Base-by-base conservation (phyloP, 2,113 vertebrate species). In the Pagrus major region DNA sequence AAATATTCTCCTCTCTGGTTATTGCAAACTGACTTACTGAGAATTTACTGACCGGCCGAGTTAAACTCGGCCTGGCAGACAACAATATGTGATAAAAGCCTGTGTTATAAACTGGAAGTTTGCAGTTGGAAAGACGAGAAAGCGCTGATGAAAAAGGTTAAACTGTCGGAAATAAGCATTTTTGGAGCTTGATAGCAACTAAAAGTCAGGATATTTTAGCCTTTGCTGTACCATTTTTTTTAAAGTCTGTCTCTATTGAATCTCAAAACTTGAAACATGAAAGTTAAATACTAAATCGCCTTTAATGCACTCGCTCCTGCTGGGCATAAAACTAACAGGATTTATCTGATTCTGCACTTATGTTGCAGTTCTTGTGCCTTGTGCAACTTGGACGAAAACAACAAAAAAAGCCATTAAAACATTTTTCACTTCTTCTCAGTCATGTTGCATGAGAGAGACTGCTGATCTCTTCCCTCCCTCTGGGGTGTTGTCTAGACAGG, bases 401-500 rank as follows among this genome's bases (percentile, higher is more conserved):
- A 49, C 21, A 61, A 65, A 31, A 29, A 29, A 66, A n/a, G 18
- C 25, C 14, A 44, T 39, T 5, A n/a, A 23, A 75, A 54, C 20
- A 44, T 61, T 76, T n/a, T 86, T 71, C 49, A 35, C 42, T 84
- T 66, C 42, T 84, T 66, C 31, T 49, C 21, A 2, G 64, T 27
- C 14, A 1, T 31, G 80, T 64, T 64, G 78, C 70, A 71, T 63
- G 83, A 78, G 78, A 51, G 69, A 37, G 71, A 20, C 61, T 44
- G 71, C 70, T 65, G 83, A 80, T 73, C 66, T 47, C 14, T n/a
- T 78, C 82, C 84, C 86, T 89, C 90, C 88, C 86, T 84, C 86
- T 80, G 86, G 39, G 75, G 60, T 37, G 78, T 44, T 63, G 88
- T 90, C 90, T 91, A 90, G 90, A 91, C 88, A 81, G 86, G 75